phyloP scores from a whole-genome alignment of 2,113 vertebrate genomes.

The Hippopotamus amphibius region DNA sequence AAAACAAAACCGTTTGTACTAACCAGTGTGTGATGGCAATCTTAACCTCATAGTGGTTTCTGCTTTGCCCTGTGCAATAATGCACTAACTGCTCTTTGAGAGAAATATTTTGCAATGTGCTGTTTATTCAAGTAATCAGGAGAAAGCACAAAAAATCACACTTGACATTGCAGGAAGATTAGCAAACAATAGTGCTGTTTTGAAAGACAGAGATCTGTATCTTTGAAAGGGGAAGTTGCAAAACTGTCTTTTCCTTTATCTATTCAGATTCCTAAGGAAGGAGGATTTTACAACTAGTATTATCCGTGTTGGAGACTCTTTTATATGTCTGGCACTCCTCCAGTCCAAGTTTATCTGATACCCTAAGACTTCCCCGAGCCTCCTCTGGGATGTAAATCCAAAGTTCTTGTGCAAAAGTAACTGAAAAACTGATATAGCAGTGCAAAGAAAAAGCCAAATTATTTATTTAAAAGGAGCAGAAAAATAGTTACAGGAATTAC shows the following conservation, averaged over 20 bases:
- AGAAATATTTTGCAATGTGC: constrained; percentile 70
- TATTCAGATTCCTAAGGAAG: constrained; percentile 76
- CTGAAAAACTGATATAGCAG: constrained; percentile 58
- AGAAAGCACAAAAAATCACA: constrained; percentile 74
- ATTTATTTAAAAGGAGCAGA: constrained; percentile 66
- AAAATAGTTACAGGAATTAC: constrained; percentile 63
- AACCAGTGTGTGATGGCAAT: neutral
- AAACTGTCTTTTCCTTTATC: constrained; percentile 80
- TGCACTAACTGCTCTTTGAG: constrained; percentile 28
- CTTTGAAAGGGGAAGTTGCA: constrained; percentile 81
- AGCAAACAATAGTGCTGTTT: constrained; percentile 82
- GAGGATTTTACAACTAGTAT: constrained; percentile 71
- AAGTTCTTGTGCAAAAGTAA: constrained; percentile 66
- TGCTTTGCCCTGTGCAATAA: neutral
- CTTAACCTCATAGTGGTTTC: constrained; percentile 20
- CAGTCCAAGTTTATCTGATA: constrained; percentile 78
- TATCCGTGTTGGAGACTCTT: constrained; percentile 62
- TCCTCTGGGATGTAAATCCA: constrained; percentile 64
- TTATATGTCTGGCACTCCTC: constrained; percentile 67
- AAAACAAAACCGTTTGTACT: neutral
- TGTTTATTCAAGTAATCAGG: constrained; percentile 74
- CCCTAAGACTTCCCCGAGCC: constrained; percentile 57
- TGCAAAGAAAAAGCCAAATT: constrained; percentile 48
- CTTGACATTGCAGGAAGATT: constrained; percentile 78
- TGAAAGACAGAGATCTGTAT: constrained; percentile 83